Base-by-base conservation (phyloP, 2,113 vertebrate species). In the Cepphus grylle region DNA sequence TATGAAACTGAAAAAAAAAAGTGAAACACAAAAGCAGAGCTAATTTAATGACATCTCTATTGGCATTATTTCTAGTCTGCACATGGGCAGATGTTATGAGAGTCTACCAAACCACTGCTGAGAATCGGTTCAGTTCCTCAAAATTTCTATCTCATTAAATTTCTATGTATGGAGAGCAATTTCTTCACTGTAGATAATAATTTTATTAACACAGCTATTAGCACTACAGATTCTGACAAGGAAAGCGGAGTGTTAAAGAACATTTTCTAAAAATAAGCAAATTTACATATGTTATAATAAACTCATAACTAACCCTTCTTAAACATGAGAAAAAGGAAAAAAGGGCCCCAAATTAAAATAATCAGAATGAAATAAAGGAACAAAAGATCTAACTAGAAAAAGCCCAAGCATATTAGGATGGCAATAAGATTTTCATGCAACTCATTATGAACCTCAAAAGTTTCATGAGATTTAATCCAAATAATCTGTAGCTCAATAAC, bases 91-190 rank as follows among this genome's bases (percentile, higher is more conserved):
- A 89, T 95, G 91, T 95, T 94, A 2, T 8, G 69, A 92, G 69
- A 91, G 38, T 19, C 77, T n/a, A 95, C 72, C 65, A 92, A 87
- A 88, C 63, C 77, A 65, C 88, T 95, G 77, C 88, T 97, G 88
- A 96, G 80, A 76, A 84, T 72, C 80, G 45, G 59, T 13, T 88
- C 65, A 56, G 82, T 29, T 90, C 65, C 81, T 79, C 25, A 79
- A 94, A 89, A 84, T 92, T 92, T 95, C 88, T 80, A 84, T 90
- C 88, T 94, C 92, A 81, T 94, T 95, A 58, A 22, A 91, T 76
- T 61, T 72, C 93, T 81, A 20, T 82, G 61, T 79, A 93, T 87
- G 66, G 86, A 92, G 95, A 94, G 58, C 73, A 61, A 32, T 82
- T 78, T 81, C 66, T 96, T 85, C 66, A n/a, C 49, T 84, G 70